A percentile compares a stretch with the other conserved stretches of the same genome.
phyloP scores from a whole-genome alignment of 2,113 vertebrate species.

The Oenanthe melanoleuca region DNA sequence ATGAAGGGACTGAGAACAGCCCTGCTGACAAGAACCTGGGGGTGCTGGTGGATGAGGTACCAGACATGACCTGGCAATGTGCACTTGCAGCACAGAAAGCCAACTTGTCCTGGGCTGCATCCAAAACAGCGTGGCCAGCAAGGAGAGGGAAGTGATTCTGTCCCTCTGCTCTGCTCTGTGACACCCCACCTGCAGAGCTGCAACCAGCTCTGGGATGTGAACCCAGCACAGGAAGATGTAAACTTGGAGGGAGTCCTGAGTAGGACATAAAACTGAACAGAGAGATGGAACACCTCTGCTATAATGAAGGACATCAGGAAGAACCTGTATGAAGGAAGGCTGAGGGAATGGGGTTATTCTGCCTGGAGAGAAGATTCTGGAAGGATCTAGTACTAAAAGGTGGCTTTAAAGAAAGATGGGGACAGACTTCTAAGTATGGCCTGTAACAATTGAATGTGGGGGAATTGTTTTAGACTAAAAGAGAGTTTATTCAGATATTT shows the following conservation, averaged over 20 bases:
- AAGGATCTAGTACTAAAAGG: background rate
- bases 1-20: background rate
- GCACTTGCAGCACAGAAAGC: background rate
- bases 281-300: background rate
- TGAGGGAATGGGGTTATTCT: background rate
- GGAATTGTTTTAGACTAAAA: background rate
- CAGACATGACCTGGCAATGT: fast-evolving
- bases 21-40: background rate
- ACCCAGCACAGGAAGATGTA: background rate
- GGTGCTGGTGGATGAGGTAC: background rate
- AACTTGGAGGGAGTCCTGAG: background rate
- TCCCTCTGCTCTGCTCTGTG: background rate
- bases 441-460: background rate
- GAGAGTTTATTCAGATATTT: background rate
- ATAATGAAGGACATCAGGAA: background rate
- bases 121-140: fast-evolving
- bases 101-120: fast-evolving
- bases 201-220: background rate
- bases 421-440: background rate
- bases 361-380: background rate
- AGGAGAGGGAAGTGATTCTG: fast-evolving
- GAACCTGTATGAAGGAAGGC: background rate
- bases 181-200: background rate
- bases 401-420: background rate
- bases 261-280: background rate